Evolutionary conservation across 2,888 invertebrate genomes (phyloP).

Genomic region (Apomyelois bistriatella): DNA sequence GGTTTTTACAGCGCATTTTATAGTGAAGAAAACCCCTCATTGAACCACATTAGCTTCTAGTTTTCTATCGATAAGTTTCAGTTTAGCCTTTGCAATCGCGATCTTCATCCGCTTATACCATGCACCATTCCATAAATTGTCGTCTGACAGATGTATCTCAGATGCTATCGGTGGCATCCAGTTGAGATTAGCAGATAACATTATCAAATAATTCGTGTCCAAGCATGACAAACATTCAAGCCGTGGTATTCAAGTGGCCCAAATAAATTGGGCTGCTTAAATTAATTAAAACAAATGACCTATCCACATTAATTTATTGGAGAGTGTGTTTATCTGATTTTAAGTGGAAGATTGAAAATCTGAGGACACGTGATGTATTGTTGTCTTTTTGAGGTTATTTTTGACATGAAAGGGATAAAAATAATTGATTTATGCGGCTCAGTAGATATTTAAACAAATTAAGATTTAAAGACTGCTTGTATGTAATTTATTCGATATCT

Average conservation of each 20-base stretch:
- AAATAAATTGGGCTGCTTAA: slow-evolving; percentile 14
- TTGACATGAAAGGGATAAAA: neutral
- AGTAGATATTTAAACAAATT: neutral
- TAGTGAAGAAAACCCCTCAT: too few relatives aligned
- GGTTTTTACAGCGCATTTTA: neutral
- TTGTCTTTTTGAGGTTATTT: neutral
- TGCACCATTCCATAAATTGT: slow-evolving; percentile 18
- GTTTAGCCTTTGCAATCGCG: too few relatives aligned
- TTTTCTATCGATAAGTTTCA: too few relatives aligned
- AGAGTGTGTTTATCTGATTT: neutral
- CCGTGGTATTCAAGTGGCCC: neutral
- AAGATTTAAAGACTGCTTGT: too few relatives aligned
- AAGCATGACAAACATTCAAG: slow-evolving; percentile 14
- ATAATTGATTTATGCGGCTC: neutral
- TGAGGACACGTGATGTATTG: neutral
- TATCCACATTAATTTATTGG: slow-evolving; percentile 20
- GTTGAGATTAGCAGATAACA: slow-evolving; percentile 32
- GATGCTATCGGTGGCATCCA: slow-evolving; percentile 32
- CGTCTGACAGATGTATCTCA: slow-evolving; percentile 37
- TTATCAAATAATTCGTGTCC: slow-evolving; percentile 27
- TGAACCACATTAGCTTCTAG: too few relatives aligned
- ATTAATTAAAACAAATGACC: slow-evolving; percentile 29
- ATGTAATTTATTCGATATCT: too few relatives aligned
- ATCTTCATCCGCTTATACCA: neutral
- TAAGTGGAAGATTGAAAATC: neutral